Evolutionary conservation across 2,797 vertebrate species (phyloP), one percentile per base, ranked within the genome.

Genomic region (Onychomys torridus): DNA sequence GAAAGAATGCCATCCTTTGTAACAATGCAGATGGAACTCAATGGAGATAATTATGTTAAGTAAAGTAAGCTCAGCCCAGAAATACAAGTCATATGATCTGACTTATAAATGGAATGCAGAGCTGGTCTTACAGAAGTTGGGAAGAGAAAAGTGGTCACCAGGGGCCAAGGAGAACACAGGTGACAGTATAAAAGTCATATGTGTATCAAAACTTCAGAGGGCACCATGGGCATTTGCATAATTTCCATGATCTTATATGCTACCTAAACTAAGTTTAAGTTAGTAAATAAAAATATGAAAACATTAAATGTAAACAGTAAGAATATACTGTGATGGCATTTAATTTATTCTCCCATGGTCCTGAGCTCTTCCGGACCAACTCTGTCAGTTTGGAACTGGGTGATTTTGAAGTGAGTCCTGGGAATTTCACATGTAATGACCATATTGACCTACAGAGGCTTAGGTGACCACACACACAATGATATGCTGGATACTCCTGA

Each of bases 351-450:
- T 75, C 34, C 63, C 23, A 12, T 14, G 46, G 16, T 46, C 21
- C 7, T 3, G 19, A 75, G 19, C 34, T 82, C 55, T 2, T 82
- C 55, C 1, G 12, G 16, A 49, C 57, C 37, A 32, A 13, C 57
- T 63, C 57, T 63, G 57, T 43, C 13, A 2, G 17, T 27, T 43
- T 83, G 57, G 27, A 83, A 37, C 14, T 83, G 9, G 52, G 5
- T 32, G 40, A 17, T 46, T 21, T 49, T 49, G 6, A 67, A 23
- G 40, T 49, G 65, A 37, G 34, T 69, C 23, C 40, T 17, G 49
- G 37, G 21, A 37, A 7, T 0, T 0, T 6, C 2, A 43, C 19
- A 27, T n/a, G 14, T 34, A 25, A 11, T 6, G 0, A 25, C 9
- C 19, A n/a, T 25, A 25, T 3, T 10, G 55, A 2, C 10, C 2